Evolutionary conservation across 2,113 vertebrate species (phyloP).

Genomic region (Spilogale gracilis): DNA sequence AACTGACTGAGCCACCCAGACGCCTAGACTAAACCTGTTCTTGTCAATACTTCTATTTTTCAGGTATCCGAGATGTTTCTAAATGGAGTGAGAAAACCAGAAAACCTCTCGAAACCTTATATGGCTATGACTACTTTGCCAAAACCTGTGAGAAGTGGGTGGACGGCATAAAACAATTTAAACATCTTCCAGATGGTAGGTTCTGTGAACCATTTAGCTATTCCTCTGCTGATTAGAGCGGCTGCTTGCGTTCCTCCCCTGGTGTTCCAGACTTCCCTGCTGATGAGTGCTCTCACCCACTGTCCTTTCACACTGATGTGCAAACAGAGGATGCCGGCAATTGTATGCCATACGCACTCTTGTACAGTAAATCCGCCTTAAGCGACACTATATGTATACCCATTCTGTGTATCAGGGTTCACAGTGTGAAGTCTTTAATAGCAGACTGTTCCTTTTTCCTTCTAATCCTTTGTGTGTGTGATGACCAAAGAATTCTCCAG

Average conservation of each 20-base stretch:
- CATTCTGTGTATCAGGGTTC: neutral
- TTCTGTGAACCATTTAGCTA: neutral
- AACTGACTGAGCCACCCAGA: neutral
- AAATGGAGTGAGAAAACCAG: slow-evolving; percentile 92
- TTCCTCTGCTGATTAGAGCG: neutral
- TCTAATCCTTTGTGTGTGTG: neutral
- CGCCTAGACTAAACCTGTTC: neutral
- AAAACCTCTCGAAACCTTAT: slow-evolving; percentile 93
- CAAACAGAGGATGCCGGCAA: neutral
- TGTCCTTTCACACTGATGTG: neutral
- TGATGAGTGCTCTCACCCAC: neutral
- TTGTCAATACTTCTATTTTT: slow-evolving; percentile 50
- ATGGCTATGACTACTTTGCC: slow-evolving; percentile 91
- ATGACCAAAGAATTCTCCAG: slow-evolving; percentile 4
- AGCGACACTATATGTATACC: neutral
- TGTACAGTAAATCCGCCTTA: neutral
- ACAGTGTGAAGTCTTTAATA: neutral
- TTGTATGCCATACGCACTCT: neutral
- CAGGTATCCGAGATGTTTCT: slow-evolving; percentile 94
- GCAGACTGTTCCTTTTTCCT: neutral
- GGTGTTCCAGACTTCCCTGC: neutral
- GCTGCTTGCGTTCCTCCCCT: neutral
- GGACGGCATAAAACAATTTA: slow-evolving; percentile 90
- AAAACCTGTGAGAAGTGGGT: slow-evolving; percentile 93
- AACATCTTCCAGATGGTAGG: slow-evolving; percentile 90